Percentiles rank a stretch among this genome's conserved stretches.
These are phyloP conservation scores for Lucinisca nassula DNA, from an alignment of 2,888 invertebrate genomes.

Conservation along the genomic window DNA sequence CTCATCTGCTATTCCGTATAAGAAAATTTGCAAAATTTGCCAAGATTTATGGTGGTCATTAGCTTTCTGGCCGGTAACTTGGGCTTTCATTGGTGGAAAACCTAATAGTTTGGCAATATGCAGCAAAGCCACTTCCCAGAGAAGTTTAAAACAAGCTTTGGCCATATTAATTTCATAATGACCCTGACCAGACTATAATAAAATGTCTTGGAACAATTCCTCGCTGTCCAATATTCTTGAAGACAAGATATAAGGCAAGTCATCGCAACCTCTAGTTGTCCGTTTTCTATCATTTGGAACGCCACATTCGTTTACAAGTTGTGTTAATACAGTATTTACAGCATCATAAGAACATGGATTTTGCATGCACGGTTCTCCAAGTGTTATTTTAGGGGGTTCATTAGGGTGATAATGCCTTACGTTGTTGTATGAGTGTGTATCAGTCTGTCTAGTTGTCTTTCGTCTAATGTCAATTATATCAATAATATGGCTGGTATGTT, in stretches of 20 bases:
- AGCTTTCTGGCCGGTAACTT: neutral
- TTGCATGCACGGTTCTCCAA: neutral
- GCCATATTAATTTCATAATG: constrained; percentile 15
- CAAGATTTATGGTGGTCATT: neutral
- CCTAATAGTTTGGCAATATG: neutral
- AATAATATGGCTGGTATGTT: neutral
- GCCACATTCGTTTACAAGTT: neutral
- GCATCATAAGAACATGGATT: neutral
- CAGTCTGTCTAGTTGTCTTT: neutral
- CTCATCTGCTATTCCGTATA: neutral
- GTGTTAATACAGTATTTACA: neutral
- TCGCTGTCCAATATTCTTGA: neutral
- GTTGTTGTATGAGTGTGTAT: neutral
- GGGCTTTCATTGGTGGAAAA: neutral
- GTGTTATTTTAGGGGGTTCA: neutral
- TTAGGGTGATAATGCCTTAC: neutral
- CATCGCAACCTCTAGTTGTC: neutral
- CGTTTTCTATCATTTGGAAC: neutral
- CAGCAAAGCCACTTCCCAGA: neutral
- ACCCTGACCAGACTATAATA: neutral
- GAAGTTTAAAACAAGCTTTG: neutral
- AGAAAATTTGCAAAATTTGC: neutral
- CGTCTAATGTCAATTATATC: neutral
- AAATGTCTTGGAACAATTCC: neutral
- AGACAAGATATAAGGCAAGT: neutral